Conservation (phyloP, 1,140 invertebrate genomes). For the Ceratitis capitata region DNA sequence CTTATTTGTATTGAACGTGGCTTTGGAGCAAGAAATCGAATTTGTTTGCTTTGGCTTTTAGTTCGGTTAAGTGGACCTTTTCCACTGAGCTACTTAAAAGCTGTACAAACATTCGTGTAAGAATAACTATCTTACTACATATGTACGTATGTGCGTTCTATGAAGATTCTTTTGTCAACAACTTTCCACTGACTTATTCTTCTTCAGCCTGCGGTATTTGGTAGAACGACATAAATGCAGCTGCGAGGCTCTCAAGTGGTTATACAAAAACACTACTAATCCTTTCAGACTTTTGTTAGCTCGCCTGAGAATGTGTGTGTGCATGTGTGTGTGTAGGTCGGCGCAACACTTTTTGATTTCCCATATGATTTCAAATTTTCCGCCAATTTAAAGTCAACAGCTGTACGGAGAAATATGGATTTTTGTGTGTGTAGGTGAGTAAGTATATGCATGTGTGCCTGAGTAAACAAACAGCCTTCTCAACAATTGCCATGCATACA, state of each 20-base stretch:
- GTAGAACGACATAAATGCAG: not conserved
- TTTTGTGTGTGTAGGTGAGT: not conserved
- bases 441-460: not conserved
- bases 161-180: not conserved
- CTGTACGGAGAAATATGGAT: too few species aligned
- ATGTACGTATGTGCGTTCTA: not conserved
- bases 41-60: constrained; percentile 12
- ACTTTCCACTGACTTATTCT: not conserved
- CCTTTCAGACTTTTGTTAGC: not conserved
- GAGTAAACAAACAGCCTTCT: not conserved
- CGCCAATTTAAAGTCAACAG: constrained; percentile 38
- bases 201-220: not conserved
- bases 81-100: not conserved
- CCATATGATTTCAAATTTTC: constrained; percentile 61
- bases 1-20: not conserved
- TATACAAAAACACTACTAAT: constrained; percentile 26
- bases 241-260: not conserved
- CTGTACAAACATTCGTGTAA: not conserved
- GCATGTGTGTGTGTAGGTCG: not conserved
- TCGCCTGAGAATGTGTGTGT: not conserved
- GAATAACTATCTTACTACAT: too few species aligned
- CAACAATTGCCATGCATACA: not conserved
- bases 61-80: not conserved
- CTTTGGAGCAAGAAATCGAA: not conserved
- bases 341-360: constrained; percentile 55